Base-by-base conservation (phyloP, 2,113 vertebrate species). In the Myiagra hebetior region DNA sequence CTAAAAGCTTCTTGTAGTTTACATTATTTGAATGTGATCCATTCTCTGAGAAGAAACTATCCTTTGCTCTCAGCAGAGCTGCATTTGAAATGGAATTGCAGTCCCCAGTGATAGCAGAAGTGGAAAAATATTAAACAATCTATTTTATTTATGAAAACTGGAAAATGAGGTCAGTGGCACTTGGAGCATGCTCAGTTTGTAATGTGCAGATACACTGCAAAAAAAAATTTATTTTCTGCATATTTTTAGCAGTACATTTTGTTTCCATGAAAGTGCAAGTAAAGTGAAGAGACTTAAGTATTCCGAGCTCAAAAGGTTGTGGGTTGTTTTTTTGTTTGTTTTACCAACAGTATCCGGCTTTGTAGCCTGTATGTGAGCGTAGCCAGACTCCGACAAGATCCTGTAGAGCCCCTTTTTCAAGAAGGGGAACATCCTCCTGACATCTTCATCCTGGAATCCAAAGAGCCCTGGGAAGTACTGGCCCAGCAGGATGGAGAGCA, bases 301-400 rank as follows among this genome's bases (percentile, higher is more conserved):
- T n/a, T n/a, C 41, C 1, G 1, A 91, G 46, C 44, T 64, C 37
- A 53, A 14, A 62, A 74, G 4, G 3, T 2, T 15, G 44, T n/a
- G 65, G 33, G 42, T n/a, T n/a, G 2, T 1, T 9, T 41, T 56
- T 35, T 42, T 26, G 18, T 83, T 78, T 79, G 15, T 85, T 91
- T 95, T 95, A 98, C 98, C 98, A 75, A 88, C 97, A 4, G 98
- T 98, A 74, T 98, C 98, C 0, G 98, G 98, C 82, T 98, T 98
- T 59, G 98, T 98, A 67, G 96, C 62, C 85, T 98, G 98, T 87
- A 98, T 97, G 80, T 98, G 98, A 91, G 98, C 55, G 2, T 98
- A 98, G 65, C 98, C 98, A 17, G 68, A 96, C 84, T 98, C 98
- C 53, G 31, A 15, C 53, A 98, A 8, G 6, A 97, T 7, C 65